phyloP scores from a whole-genome alignment of 2,888 invertebrate species.

The Rhabditophanes sp. region DNA sequence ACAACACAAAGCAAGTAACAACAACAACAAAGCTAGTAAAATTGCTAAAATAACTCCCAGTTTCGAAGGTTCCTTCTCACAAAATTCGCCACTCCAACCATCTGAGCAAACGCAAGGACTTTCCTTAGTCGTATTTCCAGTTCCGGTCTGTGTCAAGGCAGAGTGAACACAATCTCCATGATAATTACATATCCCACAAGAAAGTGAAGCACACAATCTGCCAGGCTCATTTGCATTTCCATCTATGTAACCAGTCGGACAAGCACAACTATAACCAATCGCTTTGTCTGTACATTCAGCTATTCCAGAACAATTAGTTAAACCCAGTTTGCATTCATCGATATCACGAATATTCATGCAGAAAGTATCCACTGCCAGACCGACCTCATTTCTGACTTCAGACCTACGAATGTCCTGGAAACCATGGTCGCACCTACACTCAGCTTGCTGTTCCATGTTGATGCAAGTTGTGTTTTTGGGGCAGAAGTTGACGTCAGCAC shows the following conservation, averaged over 20 bases:
- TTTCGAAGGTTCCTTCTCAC: slow-evolving; percentile 35
- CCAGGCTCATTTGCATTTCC: slow-evolving; percentile 39
- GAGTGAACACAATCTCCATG: slow-evolving; percentile 36
- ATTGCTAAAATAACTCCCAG: slow-evolving; percentile 32
- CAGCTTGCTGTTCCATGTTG: slow-evolving; percentile 74
- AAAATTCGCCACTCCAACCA: slow-evolving; percentile 37
- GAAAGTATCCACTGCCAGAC: slow-evolving; percentile 22
- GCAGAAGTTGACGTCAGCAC: slow-evolving; percentile 56
- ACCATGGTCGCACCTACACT: slow-evolving; percentile 75
- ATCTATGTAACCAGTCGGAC: slow-evolving; percentile 40
- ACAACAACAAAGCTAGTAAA: slow-evolving; percentile 38
- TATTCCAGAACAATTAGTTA: slow-evolving; percentile 42
- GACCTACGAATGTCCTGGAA: slow-evolving; percentile 54
- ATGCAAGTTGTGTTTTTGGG: slow-evolving; percentile 76
- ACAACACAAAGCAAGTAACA: slow-evolving; percentile 38
- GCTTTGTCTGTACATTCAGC: slow-evolving; percentile 39
- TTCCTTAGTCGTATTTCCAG: too few species aligned
- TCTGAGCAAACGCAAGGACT: slow-evolving; percentile 38
- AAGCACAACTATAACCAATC: slow-evolving; percentile 38
- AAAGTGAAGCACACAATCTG: slow-evolving; percentile 35
- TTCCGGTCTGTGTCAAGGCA: slow-evolving; percentile 35
- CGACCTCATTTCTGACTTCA: slow-evolving; percentile 28
- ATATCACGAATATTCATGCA: slow-evolving; percentile 38
- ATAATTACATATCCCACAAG: slow-evolving; percentile 36
- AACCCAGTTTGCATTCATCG: slow-evolving; percentile 42